These are phyloP conservation scores for Sebastes reedi DNA, from an alignment of 2,797 vertebrate species.

Conservation along the genomic window DNA sequence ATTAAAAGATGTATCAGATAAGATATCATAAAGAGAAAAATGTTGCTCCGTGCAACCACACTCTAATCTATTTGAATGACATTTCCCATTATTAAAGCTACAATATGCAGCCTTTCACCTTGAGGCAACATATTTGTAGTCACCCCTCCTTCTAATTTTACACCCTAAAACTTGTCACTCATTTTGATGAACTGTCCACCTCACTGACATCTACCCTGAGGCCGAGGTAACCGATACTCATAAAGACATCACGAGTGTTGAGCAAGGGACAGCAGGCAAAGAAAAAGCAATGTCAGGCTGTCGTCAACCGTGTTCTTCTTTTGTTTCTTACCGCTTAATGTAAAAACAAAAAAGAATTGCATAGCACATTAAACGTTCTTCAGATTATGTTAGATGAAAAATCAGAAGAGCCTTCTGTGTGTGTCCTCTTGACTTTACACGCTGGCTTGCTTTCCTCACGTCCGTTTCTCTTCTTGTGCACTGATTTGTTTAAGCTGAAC, in stretches of 20 bases:
- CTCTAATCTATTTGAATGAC: neutral
- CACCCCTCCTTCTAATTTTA: slow-evolving; percentile 16
- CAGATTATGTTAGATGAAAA: no score
- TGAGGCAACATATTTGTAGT: slow-evolving; percentile 5
- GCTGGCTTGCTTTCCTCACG: no score
- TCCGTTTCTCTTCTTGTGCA: no score
- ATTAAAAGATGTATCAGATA: neutral
- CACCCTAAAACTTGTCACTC: slow-evolving; percentile 36
- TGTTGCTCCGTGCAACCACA: neutral
- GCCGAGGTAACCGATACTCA: slow-evolving; percentile 40
- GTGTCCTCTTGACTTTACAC: no score
- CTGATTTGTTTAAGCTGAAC: no score
- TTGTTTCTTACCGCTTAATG: neutral
- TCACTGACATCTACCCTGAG: slow-evolving; percentile 25
- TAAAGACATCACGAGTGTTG: neutral
- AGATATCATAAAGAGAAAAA: neutral
- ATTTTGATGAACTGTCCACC: slow-evolving; percentile 24
- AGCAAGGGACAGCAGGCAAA: neutral
- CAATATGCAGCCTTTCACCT: slow-evolving; percentile 17
- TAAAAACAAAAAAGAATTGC: neutral
- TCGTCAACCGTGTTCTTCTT: neutral
- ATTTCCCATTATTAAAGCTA: neutral
- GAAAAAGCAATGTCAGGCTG: neutral
- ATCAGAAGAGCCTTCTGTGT: no score
- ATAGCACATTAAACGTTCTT: neutral